phyloP scores from a whole-genome alignment of 2,113 vertebrate genomes.

The Tursiops truncatus region DNA sequence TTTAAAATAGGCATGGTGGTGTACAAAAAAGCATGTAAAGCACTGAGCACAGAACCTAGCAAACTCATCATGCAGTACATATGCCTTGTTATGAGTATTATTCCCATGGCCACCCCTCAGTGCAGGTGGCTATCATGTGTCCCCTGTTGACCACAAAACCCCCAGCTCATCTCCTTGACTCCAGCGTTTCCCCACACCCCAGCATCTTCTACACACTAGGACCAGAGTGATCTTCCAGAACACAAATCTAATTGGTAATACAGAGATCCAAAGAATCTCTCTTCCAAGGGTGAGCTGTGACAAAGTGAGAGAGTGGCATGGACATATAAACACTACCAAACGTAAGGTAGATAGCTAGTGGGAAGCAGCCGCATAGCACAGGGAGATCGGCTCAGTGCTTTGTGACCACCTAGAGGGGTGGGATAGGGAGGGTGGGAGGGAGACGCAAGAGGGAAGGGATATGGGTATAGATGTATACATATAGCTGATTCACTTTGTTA shows the following conservation, averaged over 20 bases:
- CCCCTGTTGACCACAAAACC: background rate
- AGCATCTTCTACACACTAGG: background rate
- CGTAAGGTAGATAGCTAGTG: too few species aligned
- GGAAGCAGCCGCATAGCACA: too few species aligned
- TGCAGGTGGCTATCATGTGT: background rate
- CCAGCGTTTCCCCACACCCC: background rate
- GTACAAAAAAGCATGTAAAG: background rate
- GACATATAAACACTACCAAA: too few species aligned
- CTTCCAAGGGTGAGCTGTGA: background rate
- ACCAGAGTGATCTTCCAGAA: background rate
- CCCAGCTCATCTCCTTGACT: background rate
- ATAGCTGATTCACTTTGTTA: too few species aligned
- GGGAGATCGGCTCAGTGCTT: too few species aligned
- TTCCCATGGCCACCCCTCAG: accelerated
- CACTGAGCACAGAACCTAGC: background rate
- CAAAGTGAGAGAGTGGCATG: too few species aligned
- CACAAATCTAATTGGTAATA: background rate
- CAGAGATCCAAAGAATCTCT: background rate
- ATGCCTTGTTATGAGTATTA: accelerated
- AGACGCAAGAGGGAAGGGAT: too few species aligned
- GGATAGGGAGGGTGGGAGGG: too few species aligned
- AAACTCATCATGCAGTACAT: background rate
- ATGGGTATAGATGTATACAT: too few species aligned
- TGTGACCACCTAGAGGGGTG: too few species aligned
- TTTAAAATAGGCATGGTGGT: background rate